These are phyloP conservation scores for Adelognathus sp. DNA, from an alignment of 2,888 invertebrate species.

Conservation along the genomic window DNA sequence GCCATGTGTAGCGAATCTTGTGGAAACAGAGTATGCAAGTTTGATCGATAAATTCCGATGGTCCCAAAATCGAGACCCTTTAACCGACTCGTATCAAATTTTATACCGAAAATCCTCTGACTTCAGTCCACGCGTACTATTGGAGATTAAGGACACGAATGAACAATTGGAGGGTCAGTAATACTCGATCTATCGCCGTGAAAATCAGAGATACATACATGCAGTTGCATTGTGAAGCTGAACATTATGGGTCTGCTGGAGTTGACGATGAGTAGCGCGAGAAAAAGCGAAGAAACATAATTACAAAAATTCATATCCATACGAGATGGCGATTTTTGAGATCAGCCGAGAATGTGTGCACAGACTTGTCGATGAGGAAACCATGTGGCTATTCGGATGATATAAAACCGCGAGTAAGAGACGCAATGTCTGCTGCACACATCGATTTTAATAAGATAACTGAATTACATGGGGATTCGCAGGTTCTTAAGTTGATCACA, in stretches of 20 bases:
- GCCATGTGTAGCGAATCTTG: too few relatives aligned
- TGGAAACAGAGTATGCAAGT: too few relatives aligned
- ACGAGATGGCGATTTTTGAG: conserved; percentile 7
- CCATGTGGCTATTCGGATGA: background rate
- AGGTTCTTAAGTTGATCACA: too few relatives aligned
- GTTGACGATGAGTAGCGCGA: conserved; percentile 45
- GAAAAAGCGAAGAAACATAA: background rate
- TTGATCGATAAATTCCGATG: too few relatives aligned
- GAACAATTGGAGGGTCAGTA: conserved; percentile 69
- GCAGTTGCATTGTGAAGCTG: conserved; percentile 36
- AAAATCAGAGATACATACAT: conserved; percentile 67
- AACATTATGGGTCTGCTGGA: conserved; percentile 47
- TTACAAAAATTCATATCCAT: conserved; percentile 28
- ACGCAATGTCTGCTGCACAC: too few relatives aligned
- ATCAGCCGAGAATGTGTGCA: conserved; percentile 8
- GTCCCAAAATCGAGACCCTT: too few relatives aligned
- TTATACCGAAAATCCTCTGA: background rate
- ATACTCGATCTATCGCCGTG: conserved; percentile 61
- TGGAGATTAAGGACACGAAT: conserved; percentile 49
- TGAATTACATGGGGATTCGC: too few relatives aligned
- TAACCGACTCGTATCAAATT: background rate
- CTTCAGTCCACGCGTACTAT: background rate
- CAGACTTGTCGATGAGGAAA: background rate
- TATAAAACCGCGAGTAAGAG: too few relatives aligned
- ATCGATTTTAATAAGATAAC: too few relatives aligned